These are phyloP conservation scores for Stenolophus ochropezus DNA, from an alignment of 2,888 invertebrate genomes.

Conservation along the genomic window DNA sequence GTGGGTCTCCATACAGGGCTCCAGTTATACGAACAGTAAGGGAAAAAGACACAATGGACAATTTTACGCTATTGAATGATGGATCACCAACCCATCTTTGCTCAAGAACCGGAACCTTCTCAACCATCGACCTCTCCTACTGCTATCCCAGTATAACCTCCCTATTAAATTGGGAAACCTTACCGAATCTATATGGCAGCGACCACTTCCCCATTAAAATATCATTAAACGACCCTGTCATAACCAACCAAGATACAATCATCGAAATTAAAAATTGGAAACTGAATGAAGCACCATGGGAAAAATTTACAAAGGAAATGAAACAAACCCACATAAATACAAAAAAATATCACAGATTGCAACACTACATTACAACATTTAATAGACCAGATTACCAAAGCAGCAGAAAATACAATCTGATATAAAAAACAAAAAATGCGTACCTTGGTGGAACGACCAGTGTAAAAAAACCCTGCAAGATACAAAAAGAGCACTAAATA, in stretches of 20 bases:
- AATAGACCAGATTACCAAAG: not conserved
- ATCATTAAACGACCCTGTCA: not conserved
- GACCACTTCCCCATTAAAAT: constrained; percentile 40
- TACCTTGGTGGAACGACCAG: constrained; percentile 11
- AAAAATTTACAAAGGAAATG: not conserved
- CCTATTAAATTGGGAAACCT: constrained; percentile 11
- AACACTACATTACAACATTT: not conserved
- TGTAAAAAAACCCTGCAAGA: not conserved
- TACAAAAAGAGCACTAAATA: not conserved
- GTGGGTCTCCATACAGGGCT: constrained; percentile 6
- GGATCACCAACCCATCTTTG: not conserved
- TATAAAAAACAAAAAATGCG: not conserved
- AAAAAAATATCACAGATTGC: not conserved
- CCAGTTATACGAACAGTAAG: not conserved
- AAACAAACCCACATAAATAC: not conserved
- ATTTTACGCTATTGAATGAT: constrained; percentile 22
- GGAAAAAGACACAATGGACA: not conserved
- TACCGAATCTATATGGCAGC: constrained; percentile 1
- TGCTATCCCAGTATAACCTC: not conserved
- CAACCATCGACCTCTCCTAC: constrained; percentile 16
- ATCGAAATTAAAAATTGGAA: not conserved
- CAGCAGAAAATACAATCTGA: not conserved
- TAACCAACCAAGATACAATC: not conserved
- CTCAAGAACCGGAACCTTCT: not conserved
- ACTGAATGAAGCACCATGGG: not conserved